Evolutionary conservation across 2,888 invertebrate species (phyloP).

Genomic region (Minunthozetes semirufus): DNA sequence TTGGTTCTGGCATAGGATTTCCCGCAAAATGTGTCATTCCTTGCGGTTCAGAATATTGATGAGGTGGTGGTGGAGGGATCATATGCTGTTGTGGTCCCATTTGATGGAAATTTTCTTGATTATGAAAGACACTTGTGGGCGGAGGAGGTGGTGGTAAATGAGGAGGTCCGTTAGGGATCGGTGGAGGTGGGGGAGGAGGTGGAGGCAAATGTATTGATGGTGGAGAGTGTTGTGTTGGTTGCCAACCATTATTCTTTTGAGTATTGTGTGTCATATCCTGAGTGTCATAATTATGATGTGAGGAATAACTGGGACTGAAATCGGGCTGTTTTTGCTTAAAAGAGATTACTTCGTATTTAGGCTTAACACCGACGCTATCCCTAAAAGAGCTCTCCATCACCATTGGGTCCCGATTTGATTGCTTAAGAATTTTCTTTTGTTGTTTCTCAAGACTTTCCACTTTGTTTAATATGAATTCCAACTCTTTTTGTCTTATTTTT

Average conservation of each 20-base stretch:
- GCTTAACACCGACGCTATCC: background rate
- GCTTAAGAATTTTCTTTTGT: background rate
- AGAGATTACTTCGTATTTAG: background rate
- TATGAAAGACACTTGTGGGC: background rate
- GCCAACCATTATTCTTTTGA: background rate
- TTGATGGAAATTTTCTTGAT: conserved; percentile 18
- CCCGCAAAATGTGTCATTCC: background rate
- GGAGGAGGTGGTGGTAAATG: conserved; percentile 18
- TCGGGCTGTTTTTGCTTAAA: background rate
- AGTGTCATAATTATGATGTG: conserved; percentile 4
- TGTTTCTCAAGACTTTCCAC: conserved; percentile 34
- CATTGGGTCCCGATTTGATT: background rate
- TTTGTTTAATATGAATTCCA: conserved; percentile 32
- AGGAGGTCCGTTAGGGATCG: background rate
- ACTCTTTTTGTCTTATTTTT: conserved; percentile 35
- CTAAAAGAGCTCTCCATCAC: background rate
- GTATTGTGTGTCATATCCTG: background rate
- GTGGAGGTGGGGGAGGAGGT: conserved; percentile 24
- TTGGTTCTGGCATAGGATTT: background rate
- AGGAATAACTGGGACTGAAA: background rate
- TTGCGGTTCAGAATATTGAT: background rate
- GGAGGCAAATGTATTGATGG: conserved; percentile 9
- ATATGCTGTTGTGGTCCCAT: background rate
- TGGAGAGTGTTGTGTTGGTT: background rate
- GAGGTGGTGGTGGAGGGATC: conserved; percentile 10